Conservation (phyloP, 2,113 vertebrate genomes). For the Setophaga kirtlandii region DNA sequence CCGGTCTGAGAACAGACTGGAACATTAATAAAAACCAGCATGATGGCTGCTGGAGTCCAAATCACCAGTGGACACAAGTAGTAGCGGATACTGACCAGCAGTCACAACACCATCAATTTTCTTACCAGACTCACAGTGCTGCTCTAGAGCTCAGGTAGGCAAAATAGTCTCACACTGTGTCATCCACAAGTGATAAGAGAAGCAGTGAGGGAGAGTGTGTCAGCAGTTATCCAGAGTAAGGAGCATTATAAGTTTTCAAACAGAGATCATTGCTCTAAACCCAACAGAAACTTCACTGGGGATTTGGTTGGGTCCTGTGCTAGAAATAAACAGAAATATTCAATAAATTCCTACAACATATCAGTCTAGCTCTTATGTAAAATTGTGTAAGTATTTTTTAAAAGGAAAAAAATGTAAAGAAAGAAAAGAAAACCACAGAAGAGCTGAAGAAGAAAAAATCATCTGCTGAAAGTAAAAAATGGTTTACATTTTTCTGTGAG, state of each 20-base stretch:
- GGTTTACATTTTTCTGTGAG: slow-evolving; percentile 22
- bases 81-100: not conserved
- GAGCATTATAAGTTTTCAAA: not conserved
- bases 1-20: not conserved
- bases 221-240: not conserved
- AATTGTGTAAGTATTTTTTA: not conserved
- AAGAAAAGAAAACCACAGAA: not conserved
- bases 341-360: not conserved
- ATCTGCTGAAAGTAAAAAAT: not conserved
- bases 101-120: not conserved
- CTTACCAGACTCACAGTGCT: not conserved
- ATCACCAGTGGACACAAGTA: not conserved
- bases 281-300: not conserved
- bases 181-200: not conserved
- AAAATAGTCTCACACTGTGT: not conserved
- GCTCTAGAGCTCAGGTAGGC: not conserved
- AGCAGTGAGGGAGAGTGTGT: not conserved
- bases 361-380: not conserved
- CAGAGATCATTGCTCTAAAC: not conserved
- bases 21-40: not conserved
- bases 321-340: not conserved
- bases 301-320: not conserved
- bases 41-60: not conserved
- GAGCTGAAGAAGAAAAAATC: not conserved
- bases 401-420: not conserved